Percentiles rank a stretch among this genome's conserved stretches.
These are phyloP conservation scores for Todiramphus saurophagus DNA, from an alignment of 2,113 vertebrate genomes.

Conservation along the genomic window DNA sequence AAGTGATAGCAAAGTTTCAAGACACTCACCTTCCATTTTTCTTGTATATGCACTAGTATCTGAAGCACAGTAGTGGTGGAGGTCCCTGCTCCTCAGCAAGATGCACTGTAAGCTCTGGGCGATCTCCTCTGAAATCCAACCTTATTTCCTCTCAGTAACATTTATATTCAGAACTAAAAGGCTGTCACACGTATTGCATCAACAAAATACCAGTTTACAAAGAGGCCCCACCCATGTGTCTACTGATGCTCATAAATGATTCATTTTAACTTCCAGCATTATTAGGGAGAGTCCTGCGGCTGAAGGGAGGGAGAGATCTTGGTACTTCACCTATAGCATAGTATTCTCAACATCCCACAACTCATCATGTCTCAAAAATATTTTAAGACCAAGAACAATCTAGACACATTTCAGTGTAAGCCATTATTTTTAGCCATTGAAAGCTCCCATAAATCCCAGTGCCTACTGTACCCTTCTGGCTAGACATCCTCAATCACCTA, in stretches of 20 bases:
- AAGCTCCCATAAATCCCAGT: neutral
- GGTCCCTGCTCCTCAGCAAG: constrained; percentile 3
- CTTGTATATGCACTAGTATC: constrained; percentile 15
- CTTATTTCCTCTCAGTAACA: constrained; percentile 48
- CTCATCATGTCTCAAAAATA: neutral
- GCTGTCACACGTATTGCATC: constrained; percentile 53
- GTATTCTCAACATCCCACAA: neutral
- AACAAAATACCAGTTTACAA: constrained; percentile 60
- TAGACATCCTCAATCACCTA: neutral
- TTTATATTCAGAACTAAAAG: constrained; percentile 69
- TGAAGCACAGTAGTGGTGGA: neutral
- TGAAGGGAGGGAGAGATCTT: constrained; percentile 1
- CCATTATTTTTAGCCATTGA: neutral
- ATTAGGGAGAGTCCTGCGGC: constrained; percentile 13
- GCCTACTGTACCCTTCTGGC: neutral
- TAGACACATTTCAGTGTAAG: neutral
- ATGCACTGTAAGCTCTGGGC: neutral
- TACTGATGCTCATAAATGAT: constrained; percentile 70
- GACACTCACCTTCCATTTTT: constrained; percentile 68
- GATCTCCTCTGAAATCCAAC: constrained; percentile 15
- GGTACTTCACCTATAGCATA: neutral
- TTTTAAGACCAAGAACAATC: neutral
- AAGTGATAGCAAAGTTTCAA: constrained; percentile 5
- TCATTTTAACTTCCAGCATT: constrained; percentile 64
- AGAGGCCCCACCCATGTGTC: constrained; percentile 57